Evolutionary conservation across 2,888 invertebrate genomes (phyloP).

Genomic region (Crematogaster levior): DNA sequence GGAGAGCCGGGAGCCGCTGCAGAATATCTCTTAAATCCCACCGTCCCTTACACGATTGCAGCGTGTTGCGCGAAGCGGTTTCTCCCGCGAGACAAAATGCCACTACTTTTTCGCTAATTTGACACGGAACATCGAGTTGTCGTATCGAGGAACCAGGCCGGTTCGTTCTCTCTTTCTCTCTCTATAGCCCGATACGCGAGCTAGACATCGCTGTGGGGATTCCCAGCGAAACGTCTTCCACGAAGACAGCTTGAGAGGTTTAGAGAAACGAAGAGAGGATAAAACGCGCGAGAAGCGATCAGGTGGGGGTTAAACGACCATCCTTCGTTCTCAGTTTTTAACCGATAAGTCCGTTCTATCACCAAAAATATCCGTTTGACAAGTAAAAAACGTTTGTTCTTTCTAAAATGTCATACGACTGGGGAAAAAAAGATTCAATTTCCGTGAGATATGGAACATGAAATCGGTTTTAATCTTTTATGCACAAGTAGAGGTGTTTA

Average conservation of each 20-base stretch:
- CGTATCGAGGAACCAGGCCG: conserved; percentile 58
- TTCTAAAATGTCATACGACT: background rate
- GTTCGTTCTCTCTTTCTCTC: background rate
- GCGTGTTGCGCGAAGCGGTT: conserved; percentile 66
- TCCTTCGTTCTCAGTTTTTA: conserved; percentile 19
- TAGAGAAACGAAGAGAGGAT: conserved; percentile 43
- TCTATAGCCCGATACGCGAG: conserved; percentile 48
- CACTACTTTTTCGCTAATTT: conserved; percentile 76
- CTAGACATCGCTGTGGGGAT: conserved; percentile 67
- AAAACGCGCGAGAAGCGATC: conserved; percentile 38
- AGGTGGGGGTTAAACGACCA: conserved; percentile 29
- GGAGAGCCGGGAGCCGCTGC: conserved; percentile 39
- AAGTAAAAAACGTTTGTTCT: background rate
- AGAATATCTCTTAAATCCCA: conserved; percentile 69
- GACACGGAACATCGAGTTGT: conserved; percentile 73
- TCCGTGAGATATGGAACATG: background rate
- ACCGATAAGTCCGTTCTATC: conserved; percentile 42
- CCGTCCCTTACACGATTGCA: conserved; percentile 69
- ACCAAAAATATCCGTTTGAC: conserved; percentile 38
- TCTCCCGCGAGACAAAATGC: conserved; percentile 70
- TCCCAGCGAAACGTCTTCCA: conserved; percentile 49
- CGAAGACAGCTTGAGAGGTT: conserved; percentile 59
- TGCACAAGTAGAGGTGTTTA: background rate
- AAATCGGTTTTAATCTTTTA: background rate
- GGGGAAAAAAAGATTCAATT: background rate